These are phyloP conservation scores for Allophyes oxyacanthae DNA, from an alignment of 2,888 invertebrate species.

Conservation along the genomic window DNA sequence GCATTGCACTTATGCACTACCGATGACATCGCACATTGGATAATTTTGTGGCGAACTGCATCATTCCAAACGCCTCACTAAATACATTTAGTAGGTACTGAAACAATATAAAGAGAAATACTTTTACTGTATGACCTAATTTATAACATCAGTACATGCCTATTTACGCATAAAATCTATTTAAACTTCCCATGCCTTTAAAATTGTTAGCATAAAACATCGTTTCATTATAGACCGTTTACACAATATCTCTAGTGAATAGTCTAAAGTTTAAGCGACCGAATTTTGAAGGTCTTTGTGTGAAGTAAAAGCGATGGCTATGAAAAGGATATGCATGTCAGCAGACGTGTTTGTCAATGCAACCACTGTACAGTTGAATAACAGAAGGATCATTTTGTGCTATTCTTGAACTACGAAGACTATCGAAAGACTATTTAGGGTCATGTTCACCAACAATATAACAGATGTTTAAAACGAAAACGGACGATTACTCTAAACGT, in stretches of 20 bases:
- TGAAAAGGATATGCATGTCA: slow-evolving; percentile 74
- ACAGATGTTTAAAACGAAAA: too few relatives aligned
- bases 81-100: too few relatives aligned
- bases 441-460: too few relatives aligned
- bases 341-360: slow-evolving; percentile 63
- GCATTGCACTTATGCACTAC: too few relatives aligned
- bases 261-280: slow-evolving; percentile 55
- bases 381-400: slow-evolving; percentile 25
- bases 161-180: slow-evolving; percentile 25
- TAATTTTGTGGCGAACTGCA: too few relatives aligned
- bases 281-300: slow-evolving; percentile 58
- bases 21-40: not conserved
- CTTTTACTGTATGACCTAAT: slow-evolving; percentile 11
- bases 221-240: slow-evolving; percentile 36
- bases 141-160: slow-evolving; percentile 23
- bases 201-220: slow-evolving; percentile 51
- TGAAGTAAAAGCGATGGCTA: slow-evolving; percentile 50
- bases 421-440: too few relatives aligned
- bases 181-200: slow-evolving; percentile 47
- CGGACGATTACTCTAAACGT: too few relatives aligned
- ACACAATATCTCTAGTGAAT: slow-evolving; percentile 54
- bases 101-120: too few relatives aligned
- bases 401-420: too few relatives aligned
- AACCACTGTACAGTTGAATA: slow-evolving; percentile 11
- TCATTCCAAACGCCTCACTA: too few relatives aligned